Evolutionary conservation across 2,888 invertebrate genomes (phyloP).

Genomic region (Miltochrista miniata): DNA sequence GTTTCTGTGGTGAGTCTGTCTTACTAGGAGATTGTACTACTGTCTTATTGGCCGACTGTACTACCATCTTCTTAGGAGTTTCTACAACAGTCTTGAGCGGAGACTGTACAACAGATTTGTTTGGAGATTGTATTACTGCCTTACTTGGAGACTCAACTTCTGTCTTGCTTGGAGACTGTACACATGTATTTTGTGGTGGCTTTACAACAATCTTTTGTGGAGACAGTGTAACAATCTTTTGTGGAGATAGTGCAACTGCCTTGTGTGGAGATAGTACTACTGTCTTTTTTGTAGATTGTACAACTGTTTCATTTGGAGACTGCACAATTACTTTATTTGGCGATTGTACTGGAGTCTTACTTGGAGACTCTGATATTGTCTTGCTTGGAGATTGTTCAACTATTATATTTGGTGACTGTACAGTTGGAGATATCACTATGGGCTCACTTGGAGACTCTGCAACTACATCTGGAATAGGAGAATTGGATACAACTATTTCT

Average conservation of each 20-base stretch:
- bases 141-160: constrained; percentile 4
- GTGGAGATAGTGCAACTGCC: constrained; percentile 1
- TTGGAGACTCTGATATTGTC: too few species aligned
- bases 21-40: constrained; percentile 19
- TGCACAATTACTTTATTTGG: background rate
- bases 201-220: constrained; percentile 13
- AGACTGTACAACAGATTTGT: too few species aligned
- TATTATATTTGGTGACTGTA: too few species aligned
- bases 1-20: constrained; percentile 27
- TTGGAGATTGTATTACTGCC: background rate
- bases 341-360: background rate
- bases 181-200: constrained; percentile 8
- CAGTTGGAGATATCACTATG: background rate
- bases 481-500: constrained; percentile 4
- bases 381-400: constrained; percentile 14
- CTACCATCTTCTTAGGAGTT: constrained; percentile 3
- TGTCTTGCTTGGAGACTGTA: background rate
- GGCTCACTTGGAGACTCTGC: constrained; percentile 8
- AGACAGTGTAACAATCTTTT: background rate
- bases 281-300: background rate
- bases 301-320: constrained; percentile 7
- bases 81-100: background rate
- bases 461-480: background rate
- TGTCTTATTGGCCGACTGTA: constrained; percentile 8
- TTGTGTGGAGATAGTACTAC: too few species aligned